These are phyloP conservation scores for Clytia hemisphaerica DNA, from an alignment of 30 jellyfish, hydroid and myxozoan genomes.

Conservation along the genomic window DNA sequence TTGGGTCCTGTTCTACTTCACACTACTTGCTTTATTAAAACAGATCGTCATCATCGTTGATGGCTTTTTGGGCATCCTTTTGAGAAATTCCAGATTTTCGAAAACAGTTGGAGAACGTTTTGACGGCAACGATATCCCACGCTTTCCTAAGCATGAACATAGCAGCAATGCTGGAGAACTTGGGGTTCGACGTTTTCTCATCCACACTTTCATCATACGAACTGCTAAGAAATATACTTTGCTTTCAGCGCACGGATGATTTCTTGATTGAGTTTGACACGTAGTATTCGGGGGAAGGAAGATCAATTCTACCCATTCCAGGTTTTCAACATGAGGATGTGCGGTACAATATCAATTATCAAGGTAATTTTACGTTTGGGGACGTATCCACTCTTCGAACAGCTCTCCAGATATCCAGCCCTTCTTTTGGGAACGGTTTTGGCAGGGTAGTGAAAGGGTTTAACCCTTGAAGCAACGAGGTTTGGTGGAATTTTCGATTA, in stretches of 20 bases:
- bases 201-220: too few species aligned
- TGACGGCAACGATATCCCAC: slow-evolving; percentile 24
- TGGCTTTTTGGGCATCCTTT: neutral
- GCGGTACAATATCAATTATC: slow-evolving; percentile 43
- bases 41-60: slow-evolving; percentile 6
- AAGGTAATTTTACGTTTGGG: slow-evolving; percentile 1
- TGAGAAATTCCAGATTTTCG: slow-evolving; percentile 38
- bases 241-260: too few species aligned
- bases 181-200: too few species aligned
- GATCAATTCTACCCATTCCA: slow-evolving; percentile 16
- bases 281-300: slow-evolving; percentile 36
- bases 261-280: too few species aligned
- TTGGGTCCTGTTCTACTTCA: slow-evolving; percentile 3
- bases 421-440: slow-evolving; percentile 22
- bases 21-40: too few species aligned
- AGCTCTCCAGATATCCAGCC: slow-evolving; percentile 34
- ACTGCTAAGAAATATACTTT: too few species aligned
- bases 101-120: slow-evolving; percentile 40
- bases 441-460: slow-evolving; percentile 25
- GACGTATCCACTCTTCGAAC: slow-evolving; percentile 34
- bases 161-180: slow-evolving; percentile 5
- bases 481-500: slow-evolving; percentile 34
- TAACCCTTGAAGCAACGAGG: slow-evolving; percentile 46
- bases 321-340: slow-evolving; percentile 33
- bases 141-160: slow-evolving; percentile 30